Base-by-base conservation (phyloP, 2,113 vertebrate genomes). In the Ammodytes dubius region DNA sequence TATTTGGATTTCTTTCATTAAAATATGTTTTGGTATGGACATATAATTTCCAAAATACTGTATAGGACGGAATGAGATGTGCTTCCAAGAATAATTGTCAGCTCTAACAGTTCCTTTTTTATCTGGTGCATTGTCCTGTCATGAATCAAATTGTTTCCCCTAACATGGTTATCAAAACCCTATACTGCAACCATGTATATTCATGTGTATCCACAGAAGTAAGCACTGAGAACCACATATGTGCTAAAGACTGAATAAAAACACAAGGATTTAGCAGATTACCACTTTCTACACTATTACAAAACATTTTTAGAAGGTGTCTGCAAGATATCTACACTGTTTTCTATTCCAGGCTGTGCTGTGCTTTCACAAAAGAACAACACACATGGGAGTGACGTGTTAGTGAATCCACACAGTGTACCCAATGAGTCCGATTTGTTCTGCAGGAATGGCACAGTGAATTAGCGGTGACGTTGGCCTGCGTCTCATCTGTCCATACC, bases 401-500 rank as follows among this genome's bases (percentile, higher is more conserved):
- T 54, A 78, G 68, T 75, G 83, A 89, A 68, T 88, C 89, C 79
- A 80, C 86, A 86, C 90, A 89, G 58, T 79, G 79, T 85, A 84
- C 60, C 61, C 56, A 59, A 77, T 85, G 79, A 81, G 68, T 64
- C 43, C 58, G 71, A 71, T 73, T 66, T 78, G 46, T 52, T 80
- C 58, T 75, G 77, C 74, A 49, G 70, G 78, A 86, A 84, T 52
- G 70, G 66, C 70, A 74, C 77, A 65, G 66, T 35, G 67, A 86
- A 87, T 78, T 69, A 88, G 60, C 65, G 8, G 37, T 87, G 84
- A 87, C 79, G 74, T 81, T 47, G 43, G 77, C 59, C 13, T 49
- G 47, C 0, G 12, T 64, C 39, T 57, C 75, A 74, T 74, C 70
- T 35, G 19, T 17, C 13, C n/a, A 45, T 73, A 40, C 50, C 74